These are phyloP conservation scores for Ecliptopera silaceata DNA, from an alignment of 2,888 invertebrate genomes.

Conservation along the genomic window DNA sequence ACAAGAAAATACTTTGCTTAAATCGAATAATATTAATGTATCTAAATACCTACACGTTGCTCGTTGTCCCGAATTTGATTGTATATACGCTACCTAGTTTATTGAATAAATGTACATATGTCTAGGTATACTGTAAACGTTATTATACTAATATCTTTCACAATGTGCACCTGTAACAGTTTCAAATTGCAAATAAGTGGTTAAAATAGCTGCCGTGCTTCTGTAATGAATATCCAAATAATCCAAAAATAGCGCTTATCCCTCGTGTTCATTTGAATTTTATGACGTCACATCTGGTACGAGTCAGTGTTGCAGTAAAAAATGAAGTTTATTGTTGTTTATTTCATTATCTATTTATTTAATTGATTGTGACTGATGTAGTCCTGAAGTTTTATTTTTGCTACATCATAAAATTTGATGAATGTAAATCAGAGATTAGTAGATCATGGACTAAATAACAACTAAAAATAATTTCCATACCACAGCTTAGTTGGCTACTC, in stretches of 20 bases:
- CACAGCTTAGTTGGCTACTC: conserved; percentile 7
- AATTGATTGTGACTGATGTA: too few relatives aligned
- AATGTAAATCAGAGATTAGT: too few relatives aligned
- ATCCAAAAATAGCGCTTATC: conserved; percentile 79
- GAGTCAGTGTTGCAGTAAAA: background rate
- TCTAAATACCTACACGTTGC: too few relatives aligned
- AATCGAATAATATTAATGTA: too few relatives aligned
- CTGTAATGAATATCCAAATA: conserved; percentile 62
- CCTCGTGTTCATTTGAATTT: conserved; percentile 40
- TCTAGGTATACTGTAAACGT: background rate
- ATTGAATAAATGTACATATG: background rate
- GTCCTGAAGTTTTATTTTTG: too few relatives aligned
- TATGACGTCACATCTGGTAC: conserved; percentile 63
- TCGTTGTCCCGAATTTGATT: too few relatives aligned
- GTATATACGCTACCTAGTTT: background rate
- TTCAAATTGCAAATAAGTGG: conserved; percentile 73
- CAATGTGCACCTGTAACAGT: conserved; percentile 44
- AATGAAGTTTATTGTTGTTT: background rate
- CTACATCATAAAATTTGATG: too few relatives aligned
- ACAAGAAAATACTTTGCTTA: too few relatives aligned
- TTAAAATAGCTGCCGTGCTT: conserved; percentile 72
- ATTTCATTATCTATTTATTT: background rate
- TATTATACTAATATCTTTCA: background rate
- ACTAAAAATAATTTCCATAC: too few relatives aligned
- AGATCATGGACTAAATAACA: too few relatives aligned